Evolutionary conservation across 2,888 invertebrate species (phyloP).

Genomic region (Meloe dianella): DNA sequence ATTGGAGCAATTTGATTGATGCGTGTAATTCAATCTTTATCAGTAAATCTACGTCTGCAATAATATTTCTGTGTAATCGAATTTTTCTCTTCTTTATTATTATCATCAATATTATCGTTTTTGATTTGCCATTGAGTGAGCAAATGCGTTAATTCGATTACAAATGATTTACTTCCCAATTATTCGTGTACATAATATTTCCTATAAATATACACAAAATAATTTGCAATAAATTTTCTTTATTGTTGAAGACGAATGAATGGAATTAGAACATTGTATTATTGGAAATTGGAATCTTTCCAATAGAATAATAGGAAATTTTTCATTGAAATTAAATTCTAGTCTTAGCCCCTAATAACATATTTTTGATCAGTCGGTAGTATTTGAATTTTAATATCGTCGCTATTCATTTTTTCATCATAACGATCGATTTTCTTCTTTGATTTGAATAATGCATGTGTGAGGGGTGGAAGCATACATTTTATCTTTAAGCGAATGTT

Average conservation of each 20-base stretch:
- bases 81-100: not conserved
- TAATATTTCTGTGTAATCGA: not conserved
- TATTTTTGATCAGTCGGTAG: not conserved
- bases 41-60: not conserved
- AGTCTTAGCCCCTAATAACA: not conserved
- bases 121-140: not conserved
- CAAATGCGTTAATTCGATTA: not conserved
- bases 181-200: not conserved
- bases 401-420: not conserved
- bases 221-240: not conserved
- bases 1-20: not conserved
- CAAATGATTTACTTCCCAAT: not conserved
- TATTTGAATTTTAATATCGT: not conserved
- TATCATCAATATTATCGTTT: too few species aligned
- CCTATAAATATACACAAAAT: not conserved
- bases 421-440: not conserved
- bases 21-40: not conserved
- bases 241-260: not conserved
- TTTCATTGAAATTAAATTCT: constrained; percentile 2
- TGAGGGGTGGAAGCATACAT: not conserved
- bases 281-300: not conserved
- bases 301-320: not conserved
- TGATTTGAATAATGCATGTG: not conserved
- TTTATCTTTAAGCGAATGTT: not conserved
- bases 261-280: not conserved